These are phyloP conservation scores for Pelvicachromis taeniatus DNA, from an alignment of 2,113 vertebrate species.

Conservation along the genomic window DNA sequence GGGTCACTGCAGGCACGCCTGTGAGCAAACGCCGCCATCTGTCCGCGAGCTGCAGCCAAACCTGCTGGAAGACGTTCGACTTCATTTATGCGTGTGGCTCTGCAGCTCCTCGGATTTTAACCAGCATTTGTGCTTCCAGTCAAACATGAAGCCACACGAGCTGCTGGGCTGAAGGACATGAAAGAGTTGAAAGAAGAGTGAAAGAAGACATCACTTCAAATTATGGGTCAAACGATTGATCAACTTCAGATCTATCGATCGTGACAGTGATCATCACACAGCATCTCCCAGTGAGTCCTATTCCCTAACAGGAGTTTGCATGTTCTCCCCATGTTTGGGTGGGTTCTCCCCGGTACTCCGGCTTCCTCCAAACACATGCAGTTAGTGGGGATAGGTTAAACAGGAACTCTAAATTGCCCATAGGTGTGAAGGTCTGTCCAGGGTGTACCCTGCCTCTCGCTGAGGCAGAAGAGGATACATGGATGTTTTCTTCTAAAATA, in stretches of 20 bases:
- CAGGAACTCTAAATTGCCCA: too few relatives aligned
- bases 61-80: not conserved
- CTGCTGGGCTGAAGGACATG: not conserved
- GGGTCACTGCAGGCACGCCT: not conserved
- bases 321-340: too few relatives aligned
- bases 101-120: not conserved
- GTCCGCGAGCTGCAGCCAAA: not conserved
- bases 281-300: not conserved
- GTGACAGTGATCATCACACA: not conserved
- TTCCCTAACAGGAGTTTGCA: not conserved
- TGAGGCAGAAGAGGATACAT: not conserved
- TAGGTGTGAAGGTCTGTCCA: not conserved
- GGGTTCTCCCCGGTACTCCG: too few relatives aligned
- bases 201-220: not conserved
- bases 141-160: not conserved
- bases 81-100: not conserved
- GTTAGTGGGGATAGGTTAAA: too few relatives aligned
- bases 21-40: not conserved
- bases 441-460: not conserved
- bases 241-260: not conserved
- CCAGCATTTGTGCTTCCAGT: not conserved
- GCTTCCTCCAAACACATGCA: too few relatives aligned
- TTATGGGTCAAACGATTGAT: not conserved
- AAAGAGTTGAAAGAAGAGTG: too few relatives aligned
- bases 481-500: not conserved